Percentiles rank a stretch among this genome's conserved stretches.
These are phyloP conservation scores for Eupithecia vulgata DNA, from an alignment of 2,888 invertebrate species.

Conservation along the genomic window DNA sequence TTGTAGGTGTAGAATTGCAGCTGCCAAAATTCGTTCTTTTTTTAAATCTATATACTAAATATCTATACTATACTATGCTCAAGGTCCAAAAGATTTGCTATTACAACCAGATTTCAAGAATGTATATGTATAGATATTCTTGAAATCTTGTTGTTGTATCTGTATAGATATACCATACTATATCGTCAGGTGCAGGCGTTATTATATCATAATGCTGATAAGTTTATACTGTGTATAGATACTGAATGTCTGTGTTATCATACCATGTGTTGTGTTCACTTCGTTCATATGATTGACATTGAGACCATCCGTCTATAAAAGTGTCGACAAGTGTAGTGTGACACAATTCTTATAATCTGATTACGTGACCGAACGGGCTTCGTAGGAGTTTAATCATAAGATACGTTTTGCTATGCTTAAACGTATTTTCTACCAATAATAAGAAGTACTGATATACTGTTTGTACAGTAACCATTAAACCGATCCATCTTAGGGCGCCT, in stretches of 20 bases:
- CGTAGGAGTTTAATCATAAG: conserved; percentile 35
- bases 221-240: background rate
- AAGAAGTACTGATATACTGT: too few species aligned
- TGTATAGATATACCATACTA: background rate
- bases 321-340: conserved; percentile 46
- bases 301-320: conserved; percentile 40
- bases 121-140: background rate
- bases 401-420: background rate
- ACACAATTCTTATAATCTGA: conserved; percentile 65
- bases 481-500: too few species aligned
- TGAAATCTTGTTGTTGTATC: too few species aligned
- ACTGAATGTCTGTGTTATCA: conserved; percentile 17
- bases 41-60: background rate
- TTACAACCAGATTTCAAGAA: background rate
- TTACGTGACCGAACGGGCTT: conserved; percentile 66
- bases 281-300: conserved; percentile 32
- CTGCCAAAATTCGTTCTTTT: background rate
- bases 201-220: background rate
- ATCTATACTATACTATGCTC: background rate
- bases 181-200: background rate
- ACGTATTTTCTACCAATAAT: background rate
- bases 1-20: background rate
- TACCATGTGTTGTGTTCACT: conserved; percentile 24
- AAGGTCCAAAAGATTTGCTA: background rate
- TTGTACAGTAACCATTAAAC: too few species aligned